Conservation (phyloP, 2,797 vertebrate species). For the Microctenopoma lineatum region DNA sequence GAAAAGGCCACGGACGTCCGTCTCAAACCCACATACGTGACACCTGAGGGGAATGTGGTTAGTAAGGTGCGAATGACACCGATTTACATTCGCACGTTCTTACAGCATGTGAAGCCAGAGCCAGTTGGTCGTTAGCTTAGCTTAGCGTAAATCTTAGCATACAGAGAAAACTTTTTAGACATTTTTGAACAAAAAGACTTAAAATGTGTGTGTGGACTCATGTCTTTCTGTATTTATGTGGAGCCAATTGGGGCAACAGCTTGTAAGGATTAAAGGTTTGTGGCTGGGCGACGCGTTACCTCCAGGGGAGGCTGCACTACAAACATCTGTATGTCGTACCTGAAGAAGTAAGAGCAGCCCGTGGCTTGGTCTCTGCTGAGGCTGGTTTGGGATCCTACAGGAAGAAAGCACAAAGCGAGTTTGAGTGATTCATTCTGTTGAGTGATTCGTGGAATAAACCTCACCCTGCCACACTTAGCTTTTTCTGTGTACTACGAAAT, state of each 20-base stretch:
- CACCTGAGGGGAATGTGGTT: constrained; percentile 67
- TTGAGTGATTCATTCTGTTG: constrained; percentile 14
- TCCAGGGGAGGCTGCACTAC: neutral
- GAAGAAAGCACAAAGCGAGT: neutral
- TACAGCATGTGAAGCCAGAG: neutral
- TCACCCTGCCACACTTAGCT: neutral
- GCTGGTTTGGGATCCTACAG: constrained; percentile 55
- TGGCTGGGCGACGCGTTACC: rapidly evolving
- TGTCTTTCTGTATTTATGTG: no score
- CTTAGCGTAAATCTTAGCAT: no score
- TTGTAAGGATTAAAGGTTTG: no score
- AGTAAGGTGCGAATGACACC: neutral
- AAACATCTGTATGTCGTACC: constrained; percentile 50
- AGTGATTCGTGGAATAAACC: constrained; percentile 5
- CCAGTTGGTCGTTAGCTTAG: neutral
- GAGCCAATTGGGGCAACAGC: no score
- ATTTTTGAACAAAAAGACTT: no score
- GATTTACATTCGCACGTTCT: neutral
- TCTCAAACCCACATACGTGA: constrained; percentile 80
- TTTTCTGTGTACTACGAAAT: constrained; percentile 2
- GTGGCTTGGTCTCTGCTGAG: constrained; percentile 43
- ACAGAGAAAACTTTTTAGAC: no score
- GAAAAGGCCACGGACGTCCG: constrained; percentile 68
- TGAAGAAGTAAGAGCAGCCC: constrained; percentile 68
- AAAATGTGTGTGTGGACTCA: no score